A percentile compares a stretch with the other conserved stretches of the same genome.
Conservation (phyloP, 2,888 invertebrate species). For the Phalera bucephala region DNA sequence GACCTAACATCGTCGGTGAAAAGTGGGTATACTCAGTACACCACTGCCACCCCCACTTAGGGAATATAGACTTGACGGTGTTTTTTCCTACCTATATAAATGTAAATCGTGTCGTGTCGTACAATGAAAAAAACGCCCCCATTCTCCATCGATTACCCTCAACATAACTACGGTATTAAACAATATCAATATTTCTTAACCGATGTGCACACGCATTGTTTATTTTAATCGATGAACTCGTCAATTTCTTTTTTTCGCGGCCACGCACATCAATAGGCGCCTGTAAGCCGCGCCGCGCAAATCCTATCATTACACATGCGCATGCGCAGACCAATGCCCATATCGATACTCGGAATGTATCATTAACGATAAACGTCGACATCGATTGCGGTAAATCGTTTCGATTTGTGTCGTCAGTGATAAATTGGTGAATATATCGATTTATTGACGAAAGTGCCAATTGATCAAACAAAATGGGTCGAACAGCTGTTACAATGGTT, state of each 20-base stretch:
- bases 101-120: too few relatives aligned
- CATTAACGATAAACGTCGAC: slow-evolving; percentile 24
- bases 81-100: too few relatives aligned
- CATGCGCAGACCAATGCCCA: slow-evolving; percentile 2
- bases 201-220: not conserved
- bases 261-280: not conserved
- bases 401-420: slow-evolving; percentile 14
- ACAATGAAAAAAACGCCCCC: too few relatives aligned
- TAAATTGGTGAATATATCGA: slow-evolving; percentile 1
- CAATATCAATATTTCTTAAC: too few relatives aligned
- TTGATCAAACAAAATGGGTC: slow-evolving; percentile 2
- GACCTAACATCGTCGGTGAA: too few relatives aligned
- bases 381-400: slow-evolving; percentile 21
- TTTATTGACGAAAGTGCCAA: slow-evolving; percentile 1
- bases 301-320: slow-evolving; percentile 33
- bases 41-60: too few relatives aligned
- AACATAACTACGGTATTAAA: not conserved
- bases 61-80: too few relatives aligned
- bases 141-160: not conserved
- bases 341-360: slow-evolving; percentile 9
- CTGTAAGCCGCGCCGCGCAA: slow-evolving; percentile 7
- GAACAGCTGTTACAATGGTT: not conserved
- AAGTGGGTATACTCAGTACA: too few relatives aligned
- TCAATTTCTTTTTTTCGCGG: not conserved
- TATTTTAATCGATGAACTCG: not conserved